A percentile compares a stretch with the other conserved stretches of the same genome.
Conservation (phyloP, 2,888 invertebrate genomes). For the Adelphocoris suturalis region DNA sequence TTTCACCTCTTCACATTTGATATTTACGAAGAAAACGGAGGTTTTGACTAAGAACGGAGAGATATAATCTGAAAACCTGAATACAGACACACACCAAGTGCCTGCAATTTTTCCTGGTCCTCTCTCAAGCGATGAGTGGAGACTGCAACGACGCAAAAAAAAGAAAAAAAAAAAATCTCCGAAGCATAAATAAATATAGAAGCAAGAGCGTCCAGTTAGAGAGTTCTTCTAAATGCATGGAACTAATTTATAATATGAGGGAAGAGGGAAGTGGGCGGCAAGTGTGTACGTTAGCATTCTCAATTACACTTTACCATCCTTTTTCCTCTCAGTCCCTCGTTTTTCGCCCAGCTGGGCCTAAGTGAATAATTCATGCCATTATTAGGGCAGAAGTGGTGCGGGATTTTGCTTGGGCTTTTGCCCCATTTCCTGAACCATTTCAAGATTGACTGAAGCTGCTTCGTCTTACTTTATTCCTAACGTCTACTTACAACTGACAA, state of each 20-base stretch:
- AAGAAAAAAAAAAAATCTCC: conserved; percentile 34
- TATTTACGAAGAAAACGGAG: background rate
- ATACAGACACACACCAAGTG: background rate
- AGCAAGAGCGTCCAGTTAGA: conserved; percentile 53
- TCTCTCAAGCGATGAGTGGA: conserved; percentile 4
- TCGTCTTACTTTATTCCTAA: too few species aligned
- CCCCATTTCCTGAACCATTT: background rate
- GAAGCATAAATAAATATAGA: conserved; percentile 55
- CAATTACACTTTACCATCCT: conserved; percentile 55
- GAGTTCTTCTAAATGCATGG: conserved; percentile 61
- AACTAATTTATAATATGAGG: conserved; percentile 63
- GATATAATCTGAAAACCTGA: background rate
- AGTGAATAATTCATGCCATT: conserved; percentile 60
- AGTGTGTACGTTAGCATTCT: conserved; percentile 59
- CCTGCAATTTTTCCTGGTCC: conserved; percentile 37
- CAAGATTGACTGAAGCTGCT: background rate
- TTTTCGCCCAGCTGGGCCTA: conserved; percentile 55
- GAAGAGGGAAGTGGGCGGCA: conserved; percentile 11
- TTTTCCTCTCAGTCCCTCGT: conserved; percentile 24
- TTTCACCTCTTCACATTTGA: background rate
- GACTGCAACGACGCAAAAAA: background rate
- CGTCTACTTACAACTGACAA: too few species aligned
- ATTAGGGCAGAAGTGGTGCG: conserved; percentile 12
- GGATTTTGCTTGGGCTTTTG: background rate
- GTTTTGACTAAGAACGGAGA: background rate